Conservation (phyloP, 2,888 invertebrate species). For the Aromia moschata region DNA sequence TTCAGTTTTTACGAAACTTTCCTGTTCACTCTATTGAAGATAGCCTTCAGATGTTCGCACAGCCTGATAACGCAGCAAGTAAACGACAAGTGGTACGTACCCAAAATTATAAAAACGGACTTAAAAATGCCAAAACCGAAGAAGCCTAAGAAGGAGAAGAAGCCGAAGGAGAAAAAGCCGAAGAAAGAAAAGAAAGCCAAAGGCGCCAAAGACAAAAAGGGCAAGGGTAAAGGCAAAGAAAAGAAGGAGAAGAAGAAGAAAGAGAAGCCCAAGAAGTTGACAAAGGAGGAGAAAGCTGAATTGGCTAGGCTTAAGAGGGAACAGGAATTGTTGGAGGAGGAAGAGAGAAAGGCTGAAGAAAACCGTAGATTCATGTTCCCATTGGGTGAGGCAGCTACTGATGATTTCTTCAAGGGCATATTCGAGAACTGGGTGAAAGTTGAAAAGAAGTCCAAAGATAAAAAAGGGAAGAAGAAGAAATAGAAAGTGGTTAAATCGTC, state of each 20-base stretch:
- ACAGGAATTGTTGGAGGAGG: slow-evolving; percentile 48
- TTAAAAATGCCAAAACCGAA: slow-evolving; percentile 49
- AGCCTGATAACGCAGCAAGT: slow-evolving; percentile 55
- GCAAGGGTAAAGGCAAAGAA: slow-evolving; percentile 26
- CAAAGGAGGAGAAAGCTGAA: slow-evolving; percentile 52
- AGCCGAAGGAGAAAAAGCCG: slow-evolving; percentile 44
- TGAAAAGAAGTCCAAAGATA: slow-evolving; percentile 28
- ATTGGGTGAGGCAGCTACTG: slow-evolving; percentile 55
- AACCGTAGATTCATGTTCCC: slow-evolving; percentile 58
- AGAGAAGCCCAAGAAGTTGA: slow-evolving; percentile 41
- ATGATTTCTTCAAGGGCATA: slow-evolving; percentile 54
- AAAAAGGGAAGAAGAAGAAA: slow-evolving; percentile 21
- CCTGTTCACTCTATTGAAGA: slow-evolving; percentile 55
- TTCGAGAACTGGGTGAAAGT: slow-evolving; percentile 56
- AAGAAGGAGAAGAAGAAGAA: slow-evolving; percentile 31
- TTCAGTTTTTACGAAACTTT: slow-evolving; percentile 59
- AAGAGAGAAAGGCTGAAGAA: slow-evolving; percentile 48
- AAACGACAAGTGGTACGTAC: slow-evolving; percentile 55
- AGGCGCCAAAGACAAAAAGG: slow-evolving; percentile 37
- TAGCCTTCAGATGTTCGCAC: slow-evolving; percentile 53
- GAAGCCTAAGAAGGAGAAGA: slow-evolving; percentile 48
- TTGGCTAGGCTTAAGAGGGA: slow-evolving; percentile 48
- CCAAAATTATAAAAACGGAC: slow-evolving; percentile 56
- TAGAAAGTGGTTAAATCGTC: background rate
- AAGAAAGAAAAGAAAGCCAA: slow-evolving; percentile 42